Base-by-base conservation (phyloP, 2,113 vertebrate genomes). In the Macroglossus sobrinus region DNA sequence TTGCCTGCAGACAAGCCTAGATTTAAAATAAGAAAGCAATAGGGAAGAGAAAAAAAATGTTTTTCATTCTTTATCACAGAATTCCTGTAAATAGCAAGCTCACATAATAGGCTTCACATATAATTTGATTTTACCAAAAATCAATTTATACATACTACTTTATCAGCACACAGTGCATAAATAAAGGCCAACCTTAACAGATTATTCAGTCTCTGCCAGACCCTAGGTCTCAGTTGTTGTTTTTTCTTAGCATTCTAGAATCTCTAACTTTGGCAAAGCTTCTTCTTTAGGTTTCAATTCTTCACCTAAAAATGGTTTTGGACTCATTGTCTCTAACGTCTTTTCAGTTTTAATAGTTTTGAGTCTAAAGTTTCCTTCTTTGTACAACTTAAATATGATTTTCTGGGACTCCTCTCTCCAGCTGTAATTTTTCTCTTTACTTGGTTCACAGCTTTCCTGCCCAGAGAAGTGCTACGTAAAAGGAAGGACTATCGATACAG, bases 371-470 rank as follows among this genome's bases (percentile, higher is more conserved):
- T 85, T 95, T 95, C 94, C 89, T 85, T 94, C 78, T 97, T 96
- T 93, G 85, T 94, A 21, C 35, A 91, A 79, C 74, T 98, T 91
- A 91, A 94, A 93, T 91, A 86, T 81, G 81, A 84, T n/a, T 97
- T 96, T 91, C 84, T 55, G 81, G 75, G 78, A 63, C 63, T 86
- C 57, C 68, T 91, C 47, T 95, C 72, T 74, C 84, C 68, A 92
- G 80, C 94, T 96, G 91, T 95, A 96, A 96, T 74, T 96, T 93
- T 92, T 90, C 90, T 95, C 59, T 96, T 95, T 94, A 87, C 92
- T 95, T 94, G 96, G 96, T 94, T 97, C 97, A 97, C 40, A 92
- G 96, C 84, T 92, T 95, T 95, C 90, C 53, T 95, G 93, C 86
- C 80, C 75, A 84, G 93, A 75, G 93, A 93, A 94, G 85, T 97